Evolutionary conservation across 1,140 invertebrate genomes (phyloP), one percentile per base, ranked within the genome.

Genomic region (Ostrea edulis): DNA sequence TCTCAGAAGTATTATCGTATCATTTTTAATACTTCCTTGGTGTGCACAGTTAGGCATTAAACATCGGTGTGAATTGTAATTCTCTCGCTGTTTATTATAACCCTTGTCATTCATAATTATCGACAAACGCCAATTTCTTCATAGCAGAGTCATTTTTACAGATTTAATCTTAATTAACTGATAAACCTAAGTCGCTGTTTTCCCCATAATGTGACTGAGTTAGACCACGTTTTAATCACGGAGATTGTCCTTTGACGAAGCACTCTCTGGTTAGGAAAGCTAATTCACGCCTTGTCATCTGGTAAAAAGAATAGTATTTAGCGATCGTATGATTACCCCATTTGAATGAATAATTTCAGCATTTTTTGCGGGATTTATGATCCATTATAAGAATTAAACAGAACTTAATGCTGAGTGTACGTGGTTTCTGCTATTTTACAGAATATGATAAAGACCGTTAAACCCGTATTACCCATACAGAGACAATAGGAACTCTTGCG

Each of bases 151-250:
- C 29, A 77, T 77, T 77, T 25, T 62, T 29, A 62, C 58, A 77
- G 68, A 77, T 77, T 77, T 29, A 77, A 77, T 77, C 68, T 77
- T 77, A 77, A 77, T 77, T 77, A 77, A 77, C 68, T 77, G 68
- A 77, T 77, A 14, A 35, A 77, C 22, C 68, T 14, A 77, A 77
- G 29, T 77, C 14, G 25, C n/a, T n/a, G n/a, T n/a, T 17, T 62
- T 62, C 58, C n/a, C 58, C 58, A 62, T 35, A 77, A 77, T 11
- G 3, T 29, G 7, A 35, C 68, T 14, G 68, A 35, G 68, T 25
- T 35, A 77, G 22, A 35, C 22, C 22, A 77, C 29, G 68, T 9
- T 77, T 77, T 77, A 77, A 77, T 77, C 25, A 0, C 25, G 7
- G 25, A 25, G 14, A 29, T 35, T 14, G 68, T 77, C 68, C 68